Conservation (phyloP, 2,888 invertebrate genomes). For the Agonopterix heracliana region DNA sequence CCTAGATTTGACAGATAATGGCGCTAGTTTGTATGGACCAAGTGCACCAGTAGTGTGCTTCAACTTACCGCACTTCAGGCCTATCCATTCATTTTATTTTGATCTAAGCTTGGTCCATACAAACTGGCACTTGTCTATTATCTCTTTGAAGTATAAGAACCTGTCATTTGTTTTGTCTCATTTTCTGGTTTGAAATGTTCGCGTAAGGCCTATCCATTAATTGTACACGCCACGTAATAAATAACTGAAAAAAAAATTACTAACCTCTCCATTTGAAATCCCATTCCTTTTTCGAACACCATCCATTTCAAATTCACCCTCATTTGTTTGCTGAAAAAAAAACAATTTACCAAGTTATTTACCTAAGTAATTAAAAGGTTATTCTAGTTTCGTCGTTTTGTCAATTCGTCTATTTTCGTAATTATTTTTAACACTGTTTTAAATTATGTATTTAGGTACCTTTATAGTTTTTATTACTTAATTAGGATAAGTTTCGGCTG, state of each 20-base stretch:
- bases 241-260: slow-evolving; percentile 2
- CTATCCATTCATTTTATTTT: too few relatives aligned
- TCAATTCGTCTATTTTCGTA: neutral
- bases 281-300: slow-evolving; percentile 21
- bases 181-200: too few relatives aligned
- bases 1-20: too few relatives aligned
- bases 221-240: too few relatives aligned
- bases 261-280: slow-evolving; percentile 28
- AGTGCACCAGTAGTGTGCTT: too few relatives aligned
- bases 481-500: neutral
- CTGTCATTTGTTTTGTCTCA: too few relatives aligned
- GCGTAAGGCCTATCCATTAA: too few relatives aligned
- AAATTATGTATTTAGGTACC: neutral
- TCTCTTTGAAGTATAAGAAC: too few relatives aligned
- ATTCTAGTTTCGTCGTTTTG: neutral
- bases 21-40: too few relatives aligned
- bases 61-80: too few relatives aligned
- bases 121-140: too few relatives aligned
- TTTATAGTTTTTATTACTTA: neutral
- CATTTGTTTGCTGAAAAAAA: slow-evolving; percentile 18
- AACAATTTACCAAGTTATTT: neutral
- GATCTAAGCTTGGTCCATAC: too few relatives aligned
- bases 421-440: neutral
- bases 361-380: neutral
- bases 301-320: slow-evolving; percentile 30